Evolutionary conservation across 2,797 vertebrate species (phyloP), one percentile per base, ranked within the genome.

Genomic region (Cyclopterus lumpus): DNA sequence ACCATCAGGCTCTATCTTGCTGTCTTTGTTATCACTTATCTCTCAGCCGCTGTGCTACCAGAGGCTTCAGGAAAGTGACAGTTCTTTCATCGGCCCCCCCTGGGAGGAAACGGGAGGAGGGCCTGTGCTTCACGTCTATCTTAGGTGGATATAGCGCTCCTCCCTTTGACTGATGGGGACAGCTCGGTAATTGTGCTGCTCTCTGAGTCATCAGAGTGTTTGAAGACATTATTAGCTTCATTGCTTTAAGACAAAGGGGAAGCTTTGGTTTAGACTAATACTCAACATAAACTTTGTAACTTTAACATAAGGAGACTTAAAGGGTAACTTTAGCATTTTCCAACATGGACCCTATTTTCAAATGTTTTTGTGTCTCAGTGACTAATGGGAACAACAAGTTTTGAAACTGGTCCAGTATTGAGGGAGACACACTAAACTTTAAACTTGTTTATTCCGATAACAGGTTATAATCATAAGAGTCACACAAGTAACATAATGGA

Each of bases 221-320:
- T 87, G 79, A 91, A 84, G 91, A 85, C 90, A 88, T 94, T 87
- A 92, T 93, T 90, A 92, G 53, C 70, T 73, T 66, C 30, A 61
- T 18, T 66, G 79, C 72, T 83, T 85, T 82, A 54, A 88, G 75
- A 68, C 8, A 15, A 53, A 73, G 40, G 75, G 42, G 42, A 12
- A 61, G 20, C 28, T 66, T 57, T 7, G 6, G 34, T 49, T 70
- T 18, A 51, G 24, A 61, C 40, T 28, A 57, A 73, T 20, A 55
- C 46, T 71, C 58, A 73, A 51, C 75, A 75, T 62, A 72, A 71
- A 66, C 36, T 30, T 77, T 42, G 79, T 11, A 24, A 22, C 40
- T 77, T 63, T 48, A 34, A 54, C 28, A 26, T 22, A 22, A 22
- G 34, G 30, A 65, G 54, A 62, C 32, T 46, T 40, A 54, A 58